A percentile compares a stretch with the other conserved stretches of the same genome.
phyloP scores from a whole-genome alignment of 1,140 invertebrate genomes.

The Octopus sinensis region DNA sequence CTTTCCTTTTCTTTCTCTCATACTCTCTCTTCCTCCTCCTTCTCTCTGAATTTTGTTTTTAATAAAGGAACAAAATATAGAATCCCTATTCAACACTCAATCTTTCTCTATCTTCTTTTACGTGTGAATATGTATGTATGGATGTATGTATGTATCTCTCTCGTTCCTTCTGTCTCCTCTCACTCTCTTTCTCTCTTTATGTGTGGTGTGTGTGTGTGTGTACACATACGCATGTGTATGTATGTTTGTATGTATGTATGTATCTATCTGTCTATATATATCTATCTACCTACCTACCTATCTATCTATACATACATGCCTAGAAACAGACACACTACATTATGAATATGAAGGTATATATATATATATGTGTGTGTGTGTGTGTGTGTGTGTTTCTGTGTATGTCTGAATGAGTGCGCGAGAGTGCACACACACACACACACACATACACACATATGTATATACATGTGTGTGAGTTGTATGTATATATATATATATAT shows the following conservation, averaged over 20 bases:
- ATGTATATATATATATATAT: not conserved
- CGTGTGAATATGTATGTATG: not conserved
- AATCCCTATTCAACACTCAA: not conserved
- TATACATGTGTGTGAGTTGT: no score
- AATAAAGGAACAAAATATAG: not conserved
- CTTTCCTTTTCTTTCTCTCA: no score
- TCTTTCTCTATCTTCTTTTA: not conserved
- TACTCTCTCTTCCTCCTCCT: not conserved
- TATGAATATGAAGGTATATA: no score
- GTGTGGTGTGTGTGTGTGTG: slow-evolving; percentile 14
- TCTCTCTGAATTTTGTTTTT: not conserved
- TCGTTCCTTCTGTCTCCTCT: not conserved
- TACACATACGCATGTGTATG: not conserved
- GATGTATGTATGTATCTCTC: not conserved
- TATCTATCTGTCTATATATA: not conserved
- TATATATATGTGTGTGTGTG: no score
- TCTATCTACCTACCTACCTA: not conserved
- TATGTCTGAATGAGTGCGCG: no score
- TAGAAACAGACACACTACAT: not conserved
- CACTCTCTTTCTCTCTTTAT: not conserved
- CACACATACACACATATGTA: no score
- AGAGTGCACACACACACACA: no score
- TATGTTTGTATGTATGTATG: not conserved
- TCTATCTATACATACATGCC: not conserved
- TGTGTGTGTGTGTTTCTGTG: no score